These are phyloP conservation scores for Zootermopsis nevadensis DNA, from an alignment of 2,888 invertebrate species.

Conservation along the genomic window DNA sequence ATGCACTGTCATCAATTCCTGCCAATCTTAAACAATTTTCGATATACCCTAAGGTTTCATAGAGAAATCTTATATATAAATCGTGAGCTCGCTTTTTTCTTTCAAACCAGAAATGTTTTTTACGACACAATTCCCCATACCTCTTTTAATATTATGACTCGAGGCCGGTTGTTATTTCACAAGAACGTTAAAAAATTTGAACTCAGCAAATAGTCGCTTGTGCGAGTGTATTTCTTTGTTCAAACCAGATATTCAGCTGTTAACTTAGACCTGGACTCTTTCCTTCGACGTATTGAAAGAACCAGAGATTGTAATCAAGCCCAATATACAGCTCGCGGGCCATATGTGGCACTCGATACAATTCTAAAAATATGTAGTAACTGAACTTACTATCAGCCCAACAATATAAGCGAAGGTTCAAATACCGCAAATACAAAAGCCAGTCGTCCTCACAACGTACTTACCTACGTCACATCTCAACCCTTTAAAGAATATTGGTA, in stretches of 20 bases:
- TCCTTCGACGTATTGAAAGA: no score
- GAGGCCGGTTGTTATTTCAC: not conserved
- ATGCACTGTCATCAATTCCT: conserved; percentile 11
- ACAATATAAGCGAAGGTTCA: no score
- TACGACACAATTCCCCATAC: not conserved
- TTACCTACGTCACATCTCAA: no score
- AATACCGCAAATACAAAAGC: no score
- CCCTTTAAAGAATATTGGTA: no score
- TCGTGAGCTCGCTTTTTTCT: not conserved
- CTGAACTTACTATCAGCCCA: no score
- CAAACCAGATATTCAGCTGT: not conserved
- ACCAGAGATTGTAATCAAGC: no score
- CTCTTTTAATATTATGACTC: not conserved
- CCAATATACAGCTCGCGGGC: no score
- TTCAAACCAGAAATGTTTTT: not conserved
- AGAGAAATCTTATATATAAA: conserved; percentile 2
- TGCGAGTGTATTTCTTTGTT: not conserved
- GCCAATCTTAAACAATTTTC: conserved; percentile 12
- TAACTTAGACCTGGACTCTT: no score
- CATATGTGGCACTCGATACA: no score
- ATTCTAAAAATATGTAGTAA: no score
- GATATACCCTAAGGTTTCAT: not conserved
- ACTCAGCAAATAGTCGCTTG: not conserved
- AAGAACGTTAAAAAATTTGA: not conserved
- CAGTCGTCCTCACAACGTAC: no score